Conservation (phyloP, 2,797 vertebrate genomes). For the Petrocephalus sullivani region DNA sequence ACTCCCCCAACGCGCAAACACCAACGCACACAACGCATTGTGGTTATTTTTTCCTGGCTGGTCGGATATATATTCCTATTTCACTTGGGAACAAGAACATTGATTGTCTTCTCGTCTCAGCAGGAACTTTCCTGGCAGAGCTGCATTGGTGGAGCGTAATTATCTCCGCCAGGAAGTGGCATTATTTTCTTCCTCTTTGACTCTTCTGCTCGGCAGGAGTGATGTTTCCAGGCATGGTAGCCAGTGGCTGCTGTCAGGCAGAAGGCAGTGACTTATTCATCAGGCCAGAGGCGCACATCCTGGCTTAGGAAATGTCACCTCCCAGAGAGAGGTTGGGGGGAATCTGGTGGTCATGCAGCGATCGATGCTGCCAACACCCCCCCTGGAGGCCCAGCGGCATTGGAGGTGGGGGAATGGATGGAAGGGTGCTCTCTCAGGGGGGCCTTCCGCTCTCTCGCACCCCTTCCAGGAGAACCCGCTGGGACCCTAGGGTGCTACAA, state of each 20-base stretch:
- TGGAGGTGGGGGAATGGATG: not conserved
- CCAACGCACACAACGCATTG: not conserved
- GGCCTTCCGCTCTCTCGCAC: not conserved
- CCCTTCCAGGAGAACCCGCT: not conserved
- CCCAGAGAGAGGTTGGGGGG: constrained; percentile 19
- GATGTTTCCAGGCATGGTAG: not conserved
- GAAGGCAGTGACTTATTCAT: constrained; percentile 20
- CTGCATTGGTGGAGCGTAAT: constrained; percentile 7
- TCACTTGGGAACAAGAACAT: not conserved
- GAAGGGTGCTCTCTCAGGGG: not conserved
- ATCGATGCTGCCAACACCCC: not conserved
- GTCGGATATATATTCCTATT: not conserved
- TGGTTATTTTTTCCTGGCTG: not conserved
- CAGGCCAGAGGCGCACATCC: constrained; percentile 5
- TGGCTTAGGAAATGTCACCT: constrained; percentile 25
- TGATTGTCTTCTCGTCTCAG: not conserved
- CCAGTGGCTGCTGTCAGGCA: not conserved
- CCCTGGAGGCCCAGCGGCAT: not conserved
- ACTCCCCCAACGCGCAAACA: not conserved
- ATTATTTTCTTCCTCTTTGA: constrained; percentile 17
- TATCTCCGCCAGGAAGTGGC: constrained; percentile 16
- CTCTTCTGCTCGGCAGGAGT: not conserved
- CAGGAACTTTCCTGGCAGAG: not conserved
- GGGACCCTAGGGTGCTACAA: not conserved
- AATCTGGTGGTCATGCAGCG: constrained; percentile 2